phyloP scores from a whole-genome alignment of 2,888 invertebrate genomes.

The Tolmerus cingulatus region DNA sequence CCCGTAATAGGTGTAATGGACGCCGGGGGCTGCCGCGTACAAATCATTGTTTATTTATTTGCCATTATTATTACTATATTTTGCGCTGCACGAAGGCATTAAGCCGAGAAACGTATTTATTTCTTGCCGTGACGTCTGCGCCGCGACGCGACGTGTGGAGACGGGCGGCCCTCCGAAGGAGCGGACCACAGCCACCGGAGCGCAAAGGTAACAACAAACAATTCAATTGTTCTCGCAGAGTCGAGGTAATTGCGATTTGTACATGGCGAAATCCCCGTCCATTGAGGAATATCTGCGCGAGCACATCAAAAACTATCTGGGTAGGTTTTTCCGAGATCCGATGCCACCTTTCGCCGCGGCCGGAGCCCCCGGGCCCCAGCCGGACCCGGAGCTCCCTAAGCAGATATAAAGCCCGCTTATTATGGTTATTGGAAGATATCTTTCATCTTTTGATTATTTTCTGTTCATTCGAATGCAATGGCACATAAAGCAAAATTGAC shows the following conservation, averaged over 20 bases:
- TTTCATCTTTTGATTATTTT: slow-evolving; percentile 48
- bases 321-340: slow-evolving; percentile 29
- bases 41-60: slow-evolving; percentile 51
- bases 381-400: neutral
- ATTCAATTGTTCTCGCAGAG: slow-evolving; percentile 50
- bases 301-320: slow-evolving; percentile 39
- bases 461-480: slow-evolving; percentile 45
- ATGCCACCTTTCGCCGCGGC: slow-evolving; percentile 40
- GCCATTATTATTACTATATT: slow-evolving; percentile 49
- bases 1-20: slow-evolving; percentile 44
- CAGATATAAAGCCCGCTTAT: slow-evolving; percentile 44
- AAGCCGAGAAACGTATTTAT: slow-evolving; percentile 38
- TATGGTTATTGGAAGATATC: slow-evolving; percentile 50
- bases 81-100: slow-evolving; percentile 33
- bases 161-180: neutral
- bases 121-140: slow-evolving; percentile 23
- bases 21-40: slow-evolving; percentile 49
- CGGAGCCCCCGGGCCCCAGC: slow-evolving; percentile 1
- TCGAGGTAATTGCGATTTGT: slow-evolving; percentile 50
- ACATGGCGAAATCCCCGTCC: slow-evolving; percentile 44
- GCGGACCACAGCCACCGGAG: neutral
- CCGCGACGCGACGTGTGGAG: neutral
- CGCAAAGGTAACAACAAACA: slow-evolving; percentile 49
- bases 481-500: slow-evolving; percentile 50
- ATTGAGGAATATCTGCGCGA: slow-evolving; percentile 45